Evolutionary conservation across 2,888 invertebrate species (phyloP).

Genomic region (Tenthredo distinguenda): DNA sequence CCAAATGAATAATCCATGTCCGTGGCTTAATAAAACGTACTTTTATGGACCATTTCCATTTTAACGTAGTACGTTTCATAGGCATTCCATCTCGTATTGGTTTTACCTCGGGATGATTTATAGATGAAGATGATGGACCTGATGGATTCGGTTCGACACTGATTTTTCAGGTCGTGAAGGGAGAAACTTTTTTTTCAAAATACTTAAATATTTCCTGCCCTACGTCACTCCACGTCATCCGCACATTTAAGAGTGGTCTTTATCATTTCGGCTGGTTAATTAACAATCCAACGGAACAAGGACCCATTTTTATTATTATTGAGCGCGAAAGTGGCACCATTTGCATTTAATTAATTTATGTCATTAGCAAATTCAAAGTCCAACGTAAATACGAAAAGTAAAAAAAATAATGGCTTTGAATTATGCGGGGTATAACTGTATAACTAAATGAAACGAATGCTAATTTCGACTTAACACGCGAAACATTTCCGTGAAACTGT

Average conservation of each 20-base stretch:
- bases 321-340: neutral
- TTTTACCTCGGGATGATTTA: neutral
- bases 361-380: constrained; percentile 8
- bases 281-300: neutral
- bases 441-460: neutral
- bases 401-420: neutral
- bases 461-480: neutral
- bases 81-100: constrained; percentile 10
- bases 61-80: constrained; percentile 34
- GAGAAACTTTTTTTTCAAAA: neutral
- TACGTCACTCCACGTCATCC: neutral
- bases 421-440: neutral
- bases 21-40: constrained; percentile 35
- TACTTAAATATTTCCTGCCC: neutral
- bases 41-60: constrained; percentile 36
- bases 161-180: neutral
- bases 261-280: neutral
- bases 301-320: neutral
- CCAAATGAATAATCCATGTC: constrained; percentile 49
- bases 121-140: neutral
- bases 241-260: neutral
- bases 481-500: neutral
- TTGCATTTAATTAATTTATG: constrained; percentile 25
- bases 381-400: neutral
- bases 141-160: neutral